Percentiles rank a stretch among this genome's conserved stretches.
These are phyloP conservation scores for Xestia ashworthii DNA, from an alignment of 2,888 invertebrate species.

Conservation along the genomic window DNA sequence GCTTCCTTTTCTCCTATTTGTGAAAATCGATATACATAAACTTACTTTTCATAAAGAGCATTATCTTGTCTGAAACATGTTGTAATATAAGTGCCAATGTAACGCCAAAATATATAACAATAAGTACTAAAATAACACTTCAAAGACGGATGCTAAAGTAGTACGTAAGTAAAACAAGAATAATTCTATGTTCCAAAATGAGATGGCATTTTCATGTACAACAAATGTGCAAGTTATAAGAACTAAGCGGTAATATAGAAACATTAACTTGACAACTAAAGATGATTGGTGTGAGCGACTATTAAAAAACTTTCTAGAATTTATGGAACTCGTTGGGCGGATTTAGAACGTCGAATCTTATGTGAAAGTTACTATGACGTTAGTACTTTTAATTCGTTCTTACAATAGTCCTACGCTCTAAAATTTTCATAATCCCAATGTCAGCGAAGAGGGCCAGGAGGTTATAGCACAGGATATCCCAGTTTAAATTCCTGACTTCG, in stretches of 20 bases:
- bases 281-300: background rate
- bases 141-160: constrained; percentile 30
- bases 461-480: too few species aligned
- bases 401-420: too few species aligned
- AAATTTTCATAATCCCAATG: too few species aligned
- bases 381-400: too few species aligned
- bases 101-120: constrained; percentile 4
- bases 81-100: background rate
- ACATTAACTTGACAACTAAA: background rate
- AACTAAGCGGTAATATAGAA: constrained; percentile 13
- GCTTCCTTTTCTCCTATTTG: background rate
- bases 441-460: too few species aligned
- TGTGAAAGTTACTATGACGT: background rate
- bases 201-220: constrained; percentile 56
- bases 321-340: background rate
- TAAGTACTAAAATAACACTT: constrained; percentile 34
- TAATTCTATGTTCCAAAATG: constrained; percentile 58
- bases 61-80: background rate
- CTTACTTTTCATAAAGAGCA: background rate
- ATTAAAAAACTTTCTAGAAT: background rate
- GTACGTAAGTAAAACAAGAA: constrained; percentile 50
- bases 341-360: background rate
- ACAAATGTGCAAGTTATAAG: constrained; percentile 25
- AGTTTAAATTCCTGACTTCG: too few species aligned
- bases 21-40: background rate